These are phyloP conservation scores for Petroica traversi DNA, from an alignment of 2,113 vertebrate genomes.

Conservation along the genomic window DNA sequence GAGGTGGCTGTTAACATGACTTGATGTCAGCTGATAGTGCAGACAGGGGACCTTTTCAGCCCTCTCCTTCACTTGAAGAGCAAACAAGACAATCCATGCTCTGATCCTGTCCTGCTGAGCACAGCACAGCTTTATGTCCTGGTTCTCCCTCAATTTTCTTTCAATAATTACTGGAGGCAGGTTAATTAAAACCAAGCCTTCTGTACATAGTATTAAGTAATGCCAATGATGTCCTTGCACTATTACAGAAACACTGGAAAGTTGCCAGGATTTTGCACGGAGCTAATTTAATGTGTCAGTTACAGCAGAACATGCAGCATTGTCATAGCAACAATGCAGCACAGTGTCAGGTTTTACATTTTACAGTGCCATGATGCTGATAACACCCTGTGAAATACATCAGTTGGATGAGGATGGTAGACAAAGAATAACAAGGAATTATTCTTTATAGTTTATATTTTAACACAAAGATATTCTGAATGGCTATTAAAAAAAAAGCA, in stretches of 20 bases:
- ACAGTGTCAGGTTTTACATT: not conserved
- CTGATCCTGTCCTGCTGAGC: not conserved
- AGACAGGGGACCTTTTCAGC: not conserved
- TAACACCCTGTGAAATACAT: not conserved
- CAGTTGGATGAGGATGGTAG: not conserved
- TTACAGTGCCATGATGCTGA: not conserved
- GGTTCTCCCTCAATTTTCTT: not conserved
- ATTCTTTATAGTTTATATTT: not conserved
- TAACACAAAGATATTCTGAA: not conserved
- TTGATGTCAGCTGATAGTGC: not conserved
- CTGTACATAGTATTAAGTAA: not conserved
- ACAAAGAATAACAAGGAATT: not conserved
- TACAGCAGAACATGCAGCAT: not conserved
- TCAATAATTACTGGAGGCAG: not conserved
- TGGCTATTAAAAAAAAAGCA: not conserved
- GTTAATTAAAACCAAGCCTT: not conserved
- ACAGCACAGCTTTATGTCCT: not conserved
- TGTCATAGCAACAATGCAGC: not conserved
- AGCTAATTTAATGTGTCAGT: not conserved
- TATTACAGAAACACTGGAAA: not conserved
- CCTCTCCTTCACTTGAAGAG: not conserved
- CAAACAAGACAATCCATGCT: not conserved
- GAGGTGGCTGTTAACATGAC: not conserved
- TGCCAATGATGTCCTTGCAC: not conserved
- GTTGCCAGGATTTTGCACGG: not conserved